Percentiles rank a stretch among this genome's conserved stretches.
Conservation (phyloP, 2,888 invertebrate genomes). For the Halictus ligatus region DNA sequence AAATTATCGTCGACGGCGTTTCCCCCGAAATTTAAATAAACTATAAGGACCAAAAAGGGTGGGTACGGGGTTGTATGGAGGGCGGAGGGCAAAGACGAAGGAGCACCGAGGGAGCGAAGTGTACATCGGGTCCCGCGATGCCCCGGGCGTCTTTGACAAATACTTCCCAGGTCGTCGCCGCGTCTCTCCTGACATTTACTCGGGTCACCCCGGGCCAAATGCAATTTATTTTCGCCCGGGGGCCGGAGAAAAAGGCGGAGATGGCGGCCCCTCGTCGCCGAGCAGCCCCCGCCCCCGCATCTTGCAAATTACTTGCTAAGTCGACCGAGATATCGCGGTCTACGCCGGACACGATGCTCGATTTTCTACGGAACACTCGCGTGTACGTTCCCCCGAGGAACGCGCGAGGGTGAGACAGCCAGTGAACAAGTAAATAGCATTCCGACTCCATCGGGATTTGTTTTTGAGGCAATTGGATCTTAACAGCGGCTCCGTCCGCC, state of each 20-base stretch:
- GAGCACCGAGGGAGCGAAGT: conserved; percentile 42
- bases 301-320: conserved; percentile 63
- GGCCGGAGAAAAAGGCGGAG: conserved; percentile 48
- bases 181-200: conserved; percentile 63
- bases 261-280: neutral
- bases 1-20: neutral
- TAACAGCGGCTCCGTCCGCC: neutral
- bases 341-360: conserved; percentile 19
- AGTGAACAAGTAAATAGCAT: neutral
- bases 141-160: conserved; percentile 64
- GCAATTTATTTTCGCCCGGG: conserved; percentile 61
- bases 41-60: conserved; percentile 17
- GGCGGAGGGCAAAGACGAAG: conserved; percentile 13
- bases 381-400: neutral
- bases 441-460: neutral
- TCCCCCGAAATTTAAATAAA: conserved; percentile 48
- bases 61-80: neutral
- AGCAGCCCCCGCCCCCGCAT: conserved; percentile 25
- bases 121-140: conserved; percentile 45
- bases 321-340: conserved; percentile 41
- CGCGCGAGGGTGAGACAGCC: neutral
- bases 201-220: conserved; percentile 63
- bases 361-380: conserved; percentile 7
- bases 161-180: conserved; percentile 60
- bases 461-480: neutral